Evolutionary conservation across 2,888 invertebrate species (phyloP), one percentile per base, ranked within the genome.

Genomic region (Orchesellides sinensis): DNA sequence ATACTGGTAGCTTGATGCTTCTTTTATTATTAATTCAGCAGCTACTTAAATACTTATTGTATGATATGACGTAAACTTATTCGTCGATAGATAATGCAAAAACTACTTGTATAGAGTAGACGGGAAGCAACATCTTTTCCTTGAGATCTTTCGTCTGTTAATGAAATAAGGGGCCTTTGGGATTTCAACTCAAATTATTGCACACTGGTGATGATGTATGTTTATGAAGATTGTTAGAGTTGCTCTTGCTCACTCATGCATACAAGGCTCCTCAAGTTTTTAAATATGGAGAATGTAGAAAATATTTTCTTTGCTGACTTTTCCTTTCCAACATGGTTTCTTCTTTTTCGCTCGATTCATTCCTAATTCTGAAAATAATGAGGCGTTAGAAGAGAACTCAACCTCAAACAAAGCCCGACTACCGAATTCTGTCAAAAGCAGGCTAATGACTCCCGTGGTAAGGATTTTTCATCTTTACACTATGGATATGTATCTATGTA

Each of bases 371-470:
- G 40, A 63, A 63, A 40, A 63, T 63, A 32, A 61, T 61, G 63
- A 63, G 59, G 59, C 59, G 59, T 32, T 49, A 19, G 49, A 8
- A 49, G 49, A 23, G 32, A 61, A 29, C 63, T 63, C 40, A 63
- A 63, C 40, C 40, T 35, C 63, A 63, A 63, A 63, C 63, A 63
- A 63, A 54, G 25, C n/a, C n/a, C n/a, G n/a, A n/a, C 19, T 17
- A 52, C 52, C 52, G 17, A 21, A 65, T 65, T 65, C 74, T 74
- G 74, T 74, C 74, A 74, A 74, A 65, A 74, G 52, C 74, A 74
- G 74, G 45, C 63, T 74, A 74, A 74, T 65, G 65, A 65, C 40
- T 73, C 29, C 29, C n/a, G n/a, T n/a, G 23, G 17, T 52, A 65
- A 65, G 52, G 23, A 65, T 65, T 63, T 73, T 63, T 49, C n/a